Evolutionary conservation across 2,113 vertebrate species (phyloP).

Genomic region (Ariopsis seemanni): DNA sequence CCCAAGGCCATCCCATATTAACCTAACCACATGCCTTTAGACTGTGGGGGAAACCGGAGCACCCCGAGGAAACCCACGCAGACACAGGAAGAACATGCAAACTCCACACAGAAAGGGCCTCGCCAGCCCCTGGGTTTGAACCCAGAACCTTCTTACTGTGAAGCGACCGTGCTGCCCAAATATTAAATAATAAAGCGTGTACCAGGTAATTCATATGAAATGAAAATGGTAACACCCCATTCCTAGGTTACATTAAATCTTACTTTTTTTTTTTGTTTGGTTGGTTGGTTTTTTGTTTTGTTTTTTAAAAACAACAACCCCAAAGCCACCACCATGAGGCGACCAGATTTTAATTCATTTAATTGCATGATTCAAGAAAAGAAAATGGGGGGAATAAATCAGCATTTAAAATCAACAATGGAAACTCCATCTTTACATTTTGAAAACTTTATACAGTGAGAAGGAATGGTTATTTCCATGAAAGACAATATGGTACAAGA

Average conservation of each 20-base stretch:
- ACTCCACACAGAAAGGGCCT: too few relatives aligned
- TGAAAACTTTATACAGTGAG: slow-evolving; percentile 64
- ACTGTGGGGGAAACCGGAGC: too few relatives aligned
- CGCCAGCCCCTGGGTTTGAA: too few relatives aligned
- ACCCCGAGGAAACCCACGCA: too few relatives aligned
- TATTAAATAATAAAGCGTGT: too few relatives aligned
- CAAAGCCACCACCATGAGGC: background rate
- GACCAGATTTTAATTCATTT: slow-evolving; percentile 47
- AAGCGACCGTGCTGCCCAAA: too few relatives aligned
- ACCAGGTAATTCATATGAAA: background rate
- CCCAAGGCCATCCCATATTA: too few relatives aligned
- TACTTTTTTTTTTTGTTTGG: too few relatives aligned
- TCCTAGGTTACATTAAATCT: background rate
- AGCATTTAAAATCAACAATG: slow-evolving; percentile 41
- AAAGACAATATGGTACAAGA: slow-evolving; percentile 78
- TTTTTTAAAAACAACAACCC: background rate
- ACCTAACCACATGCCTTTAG: too few relatives aligned
- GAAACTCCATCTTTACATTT: slow-evolving; percentile 46
- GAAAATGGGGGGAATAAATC: slow-evolving; percentile 36
- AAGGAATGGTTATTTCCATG: slow-evolving; percentile 78
- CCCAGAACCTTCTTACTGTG: too few relatives aligned
- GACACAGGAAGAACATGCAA: too few relatives aligned
- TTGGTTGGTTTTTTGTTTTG: too few relatives aligned
- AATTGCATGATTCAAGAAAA: slow-evolving; percentile 42
- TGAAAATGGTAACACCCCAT: background rate